A percentile compares a stretch with the other conserved stretches of the same genome.
Evolutionary conservation across 2,888 invertebrate genomes (phyloP).

Genomic region (Blera fallax): DNA sequence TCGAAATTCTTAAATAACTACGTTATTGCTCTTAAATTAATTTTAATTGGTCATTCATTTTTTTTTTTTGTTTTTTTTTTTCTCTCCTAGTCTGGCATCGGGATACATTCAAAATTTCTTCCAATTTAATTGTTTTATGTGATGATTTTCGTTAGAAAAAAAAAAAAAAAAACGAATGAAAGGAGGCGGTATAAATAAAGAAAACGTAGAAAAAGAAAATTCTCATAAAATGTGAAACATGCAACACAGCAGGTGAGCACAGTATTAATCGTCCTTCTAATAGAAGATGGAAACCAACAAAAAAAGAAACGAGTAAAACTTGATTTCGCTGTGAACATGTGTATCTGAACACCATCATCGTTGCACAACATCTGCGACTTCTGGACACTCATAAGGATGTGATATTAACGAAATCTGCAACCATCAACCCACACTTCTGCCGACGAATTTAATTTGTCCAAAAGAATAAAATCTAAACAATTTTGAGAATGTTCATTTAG

Average conservation of each 20-base stretch:
- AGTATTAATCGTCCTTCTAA: slow-evolving; percentile 63
- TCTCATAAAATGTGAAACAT: slow-evolving; percentile 68
- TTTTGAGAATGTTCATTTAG: slow-evolving; percentile 67
- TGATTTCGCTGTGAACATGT: slow-evolving; percentile 57
- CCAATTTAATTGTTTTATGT: slow-evolving; percentile 66
- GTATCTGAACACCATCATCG: slow-evolving; percentile 55
- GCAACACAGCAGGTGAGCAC: slow-evolving; percentile 69
- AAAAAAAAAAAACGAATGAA: slow-evolving; percentile 32
- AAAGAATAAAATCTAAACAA: slow-evolving; percentile 55
- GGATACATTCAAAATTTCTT: slow-evolving; percentile 47
- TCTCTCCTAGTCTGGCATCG: slow-evolving; percentile 26
- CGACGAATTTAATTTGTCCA: neutral
- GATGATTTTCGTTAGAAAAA: slow-evolving; percentile 61
- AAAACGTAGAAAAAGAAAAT: slow-evolving; percentile 28
- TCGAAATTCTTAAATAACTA: slow-evolving; percentile 55
- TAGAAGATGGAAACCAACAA: slow-evolving; percentile 11
- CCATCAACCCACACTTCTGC: slow-evolving; percentile 60
- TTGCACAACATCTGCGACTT: slow-evolving; percentile 63
- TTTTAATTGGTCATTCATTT: slow-evolving; percentile 63
- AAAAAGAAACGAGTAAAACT: slow-evolving; percentile 40
- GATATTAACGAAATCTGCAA: slow-evolving; percentile 51
- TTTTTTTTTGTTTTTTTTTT: neutral
- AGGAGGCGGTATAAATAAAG: slow-evolving; percentile 56
- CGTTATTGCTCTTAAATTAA: slow-evolving; percentile 65
- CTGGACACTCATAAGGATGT: slow-evolving; percentile 47